Evolutionary conservation across 1,140 invertebrate species (phyloP).

Genomic region (Limonius californicus): DNA sequence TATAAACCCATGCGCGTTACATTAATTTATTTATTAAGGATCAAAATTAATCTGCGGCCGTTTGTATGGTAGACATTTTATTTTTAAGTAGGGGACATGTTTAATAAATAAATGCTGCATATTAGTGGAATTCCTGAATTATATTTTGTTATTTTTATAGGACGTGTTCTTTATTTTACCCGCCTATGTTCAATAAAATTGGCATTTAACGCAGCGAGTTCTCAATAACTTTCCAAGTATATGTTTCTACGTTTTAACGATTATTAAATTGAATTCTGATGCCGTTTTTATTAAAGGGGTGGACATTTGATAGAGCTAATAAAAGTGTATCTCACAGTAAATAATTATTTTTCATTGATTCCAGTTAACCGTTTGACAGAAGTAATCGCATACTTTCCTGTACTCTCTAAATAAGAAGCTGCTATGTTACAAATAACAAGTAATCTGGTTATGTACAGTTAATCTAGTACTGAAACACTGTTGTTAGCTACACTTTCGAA

Average conservation of each 20-base stretch:
- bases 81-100: background rate
- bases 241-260: background rate
- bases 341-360: no score
- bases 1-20: background rate
- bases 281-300: no score
- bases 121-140: background rate
- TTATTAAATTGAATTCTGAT: constrained; percentile 1
- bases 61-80: background rate
- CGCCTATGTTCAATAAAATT: background rate
- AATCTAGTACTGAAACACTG: no score
- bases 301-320: no score
- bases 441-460: no score
- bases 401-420: no score
- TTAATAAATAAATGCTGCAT: background rate
- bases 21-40: background rate
- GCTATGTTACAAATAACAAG: no score
- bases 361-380: no score
- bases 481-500: no score
- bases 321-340: no score
- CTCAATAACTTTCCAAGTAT: background rate
- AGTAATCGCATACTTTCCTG: no score
- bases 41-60: background rate
- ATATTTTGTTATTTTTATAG: background rate
- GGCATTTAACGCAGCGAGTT: background rate
- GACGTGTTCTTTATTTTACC: background rate